Conservation (phyloP, 2,797 vertebrate genomes). For the Hyperoplus immaculatus region DNA sequence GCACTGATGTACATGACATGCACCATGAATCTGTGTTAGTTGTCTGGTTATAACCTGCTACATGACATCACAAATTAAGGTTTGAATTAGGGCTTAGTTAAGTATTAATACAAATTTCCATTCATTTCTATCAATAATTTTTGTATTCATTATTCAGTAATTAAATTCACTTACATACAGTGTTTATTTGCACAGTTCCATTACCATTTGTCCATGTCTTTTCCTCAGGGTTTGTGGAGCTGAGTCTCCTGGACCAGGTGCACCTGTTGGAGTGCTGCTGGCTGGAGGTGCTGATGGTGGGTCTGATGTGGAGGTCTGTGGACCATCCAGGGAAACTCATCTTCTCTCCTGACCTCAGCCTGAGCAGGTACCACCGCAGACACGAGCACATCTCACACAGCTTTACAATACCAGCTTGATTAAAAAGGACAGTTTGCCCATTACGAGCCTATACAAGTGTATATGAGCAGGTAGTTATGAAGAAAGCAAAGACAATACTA, state of each 20-base stretch:
- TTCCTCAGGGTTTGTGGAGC: conserved; percentile 92
- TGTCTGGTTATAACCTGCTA: background rate
- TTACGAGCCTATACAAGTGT: no score
- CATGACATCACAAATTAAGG: background rate
- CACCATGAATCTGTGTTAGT: no score
- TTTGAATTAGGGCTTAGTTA: background rate
- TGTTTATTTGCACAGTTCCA: background rate
- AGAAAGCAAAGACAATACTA: no score
- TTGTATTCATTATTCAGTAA: no score
- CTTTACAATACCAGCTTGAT: background rate
- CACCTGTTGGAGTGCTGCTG: conserved; percentile 97
- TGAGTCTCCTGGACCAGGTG: conserved; percentile 94
- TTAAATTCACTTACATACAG: no score
- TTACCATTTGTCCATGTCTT: background rate
- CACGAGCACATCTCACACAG: background rate
- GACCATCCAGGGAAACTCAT: conserved; percentile 96
- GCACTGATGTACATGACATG: no score
- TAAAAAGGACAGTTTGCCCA: background rate
- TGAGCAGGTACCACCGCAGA: conserved; percentile 86
- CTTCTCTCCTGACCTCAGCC: conserved; percentile 95
- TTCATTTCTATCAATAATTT: no score
- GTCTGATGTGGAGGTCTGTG: conserved; percentile 98
- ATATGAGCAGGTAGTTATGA: no score
- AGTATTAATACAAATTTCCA: no score
- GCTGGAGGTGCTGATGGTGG: conserved; percentile 98